Conservation (phyloP, 2,888 invertebrate genomes). For the Stratiomys singularior region DNA sequence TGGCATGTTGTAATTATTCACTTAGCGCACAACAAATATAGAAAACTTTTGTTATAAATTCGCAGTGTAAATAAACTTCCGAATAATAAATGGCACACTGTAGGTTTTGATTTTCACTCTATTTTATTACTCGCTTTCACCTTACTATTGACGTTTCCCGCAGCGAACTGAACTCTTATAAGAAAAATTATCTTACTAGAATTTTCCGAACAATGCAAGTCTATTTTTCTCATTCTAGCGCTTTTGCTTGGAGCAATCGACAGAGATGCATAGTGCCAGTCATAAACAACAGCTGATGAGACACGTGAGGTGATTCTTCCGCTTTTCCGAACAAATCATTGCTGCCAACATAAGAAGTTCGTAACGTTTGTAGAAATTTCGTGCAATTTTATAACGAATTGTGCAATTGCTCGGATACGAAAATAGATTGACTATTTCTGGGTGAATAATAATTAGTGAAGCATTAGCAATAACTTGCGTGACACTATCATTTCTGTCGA, state of each 20-base stretch:
- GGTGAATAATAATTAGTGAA: too few species aligned
- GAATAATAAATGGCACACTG: slow-evolving; percentile 22
- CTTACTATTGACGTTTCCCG: slow-evolving; percentile 38
- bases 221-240: background rate
- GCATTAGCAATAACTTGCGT: too few species aligned
- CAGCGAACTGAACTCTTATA: slow-evolving; percentile 20
- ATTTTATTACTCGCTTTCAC: background rate
- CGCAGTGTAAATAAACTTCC: too few species aligned
- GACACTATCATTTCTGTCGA: too few species aligned
- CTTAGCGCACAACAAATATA: slow-evolving; percentile 14
- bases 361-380: background rate
- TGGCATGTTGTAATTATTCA: slow-evolving; percentile 70
- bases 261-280: background rate
- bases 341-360: background rate
- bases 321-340: background rate
- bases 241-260: background rate
- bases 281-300: slow-evolving; percentile 13
- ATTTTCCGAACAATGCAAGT: slow-evolving; percentile 26
- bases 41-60: too few species aligned
- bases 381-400: background rate
- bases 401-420: background rate
- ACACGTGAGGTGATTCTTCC: slow-evolving; percentile 17
- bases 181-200: slow-evolving; percentile 30
- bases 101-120: slow-evolving; percentile 17
- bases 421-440: too few species aligned